Conservation (phyloP, 2,888 invertebrate species). For the Oscheius myriophilus region DNA sequence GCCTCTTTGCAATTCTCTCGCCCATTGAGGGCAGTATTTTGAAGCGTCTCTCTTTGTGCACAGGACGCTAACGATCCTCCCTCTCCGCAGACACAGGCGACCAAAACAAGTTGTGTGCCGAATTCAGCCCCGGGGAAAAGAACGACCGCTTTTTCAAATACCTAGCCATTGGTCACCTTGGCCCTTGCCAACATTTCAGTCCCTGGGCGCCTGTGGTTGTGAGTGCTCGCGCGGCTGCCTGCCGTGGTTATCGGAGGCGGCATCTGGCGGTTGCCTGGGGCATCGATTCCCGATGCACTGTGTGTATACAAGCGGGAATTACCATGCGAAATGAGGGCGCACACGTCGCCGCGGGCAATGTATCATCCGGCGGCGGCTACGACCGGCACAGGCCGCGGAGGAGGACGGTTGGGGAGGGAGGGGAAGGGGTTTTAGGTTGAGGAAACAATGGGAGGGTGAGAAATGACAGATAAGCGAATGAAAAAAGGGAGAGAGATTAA, state of each 20-base stretch:
- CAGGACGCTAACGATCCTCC: neutral
- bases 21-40: too few species aligned
- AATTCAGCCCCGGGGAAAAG: too few species aligned
- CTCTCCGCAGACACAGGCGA: neutral
- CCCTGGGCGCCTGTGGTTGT: too few species aligned
- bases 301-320: conserved; percentile 34
- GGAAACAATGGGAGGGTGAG: neutral
- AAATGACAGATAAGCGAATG: neutral
- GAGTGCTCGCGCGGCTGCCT: neutral
- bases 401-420: neutral
- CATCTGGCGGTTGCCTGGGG: conserved; percentile 19
- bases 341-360: conserved; percentile 28
- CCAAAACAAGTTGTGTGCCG: too few species aligned
- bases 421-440: neutral
- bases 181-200: too few species aligned
- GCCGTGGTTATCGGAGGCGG: conserved; percentile 25
- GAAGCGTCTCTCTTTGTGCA: conserved; percentile 3
- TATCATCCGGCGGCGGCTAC: conserved; percentile 24
- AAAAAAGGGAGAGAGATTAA: too few species aligned
- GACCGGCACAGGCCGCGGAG: conserved; percentile 9
- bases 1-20: neutral
- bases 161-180: too few species aligned
- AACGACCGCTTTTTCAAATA: too few species aligned
- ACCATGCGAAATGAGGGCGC: conserved; percentile 32
- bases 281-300: conserved; percentile 34